Base-by-base conservation (phyloP, 2,888 invertebrate genomes). In the Diaperis boleti region DNA sequence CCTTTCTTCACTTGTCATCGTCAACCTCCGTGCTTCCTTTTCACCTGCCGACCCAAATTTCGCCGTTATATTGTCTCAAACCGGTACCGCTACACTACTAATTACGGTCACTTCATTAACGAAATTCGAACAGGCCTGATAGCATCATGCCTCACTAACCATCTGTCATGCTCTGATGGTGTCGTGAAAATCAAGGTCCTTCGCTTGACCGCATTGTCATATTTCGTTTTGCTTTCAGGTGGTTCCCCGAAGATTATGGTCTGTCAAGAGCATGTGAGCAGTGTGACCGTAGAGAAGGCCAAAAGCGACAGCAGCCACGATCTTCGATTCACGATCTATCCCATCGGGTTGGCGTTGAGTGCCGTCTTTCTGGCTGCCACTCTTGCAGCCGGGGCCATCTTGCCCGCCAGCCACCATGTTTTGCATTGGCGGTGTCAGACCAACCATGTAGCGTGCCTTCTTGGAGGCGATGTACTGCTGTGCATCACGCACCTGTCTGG, bases 381-480 rank as follows among this genome's bases (percentile, higher is more conserved):
- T 52, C 82, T 94, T 75, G 90, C 88, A 41, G 90, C 92, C 7
- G 91, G 92, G 11, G 91, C 89, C 75, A 84, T 93, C 72, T 85
- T 93, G 79, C 92, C 93, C 52, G 89, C 91, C 69, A 91, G 92
- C 72, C 93, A 92, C 83, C 94, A 93, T 83, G 92, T 92, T 67
- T 85, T 94, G 73, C 94, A 94, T 82, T 94, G 94, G 92, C 87
- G 92, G 75, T 94, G 94, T 79, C 94, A 94, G 83, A 92, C 93
- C 69, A 89, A 92, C 82, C 92, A 94, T 82, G 92, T 94, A 70
- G 89, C 89, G 65, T 92, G 93, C 77, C 87, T 94, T 69, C 87
- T 94, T 81, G 83, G 92, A 75, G 94, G 92, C 65, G 91, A 94
- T 82, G 85, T 92, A 68, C 84, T 92, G 76, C 85, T 94, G 79